phyloP scores from a whole-genome alignment of 2,888 invertebrate species.

The Dendrolimus houi region DNA sequence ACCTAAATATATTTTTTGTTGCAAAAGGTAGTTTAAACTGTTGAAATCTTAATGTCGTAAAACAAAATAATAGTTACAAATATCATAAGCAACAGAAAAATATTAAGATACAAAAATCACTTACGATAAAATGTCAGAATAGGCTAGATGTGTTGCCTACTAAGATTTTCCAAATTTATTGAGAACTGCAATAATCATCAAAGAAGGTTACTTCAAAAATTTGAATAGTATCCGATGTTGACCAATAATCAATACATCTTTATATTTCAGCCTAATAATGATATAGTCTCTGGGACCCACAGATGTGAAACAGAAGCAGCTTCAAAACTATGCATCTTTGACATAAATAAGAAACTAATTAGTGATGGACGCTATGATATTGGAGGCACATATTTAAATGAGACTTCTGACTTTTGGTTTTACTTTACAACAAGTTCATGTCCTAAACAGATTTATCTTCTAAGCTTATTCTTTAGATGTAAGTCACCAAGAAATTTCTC shows the following conservation, averaged over 20 bases:
- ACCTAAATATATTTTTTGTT: too few species aligned
- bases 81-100: too few species aligned
- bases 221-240: too few species aligned
- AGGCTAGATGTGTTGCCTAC: too few species aligned
- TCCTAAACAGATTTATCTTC: slow-evolving; percentile 35
- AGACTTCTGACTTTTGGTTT: slow-evolving; percentile 52
- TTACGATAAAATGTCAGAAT: too few species aligned
- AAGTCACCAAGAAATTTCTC: slow-evolving; percentile 35
- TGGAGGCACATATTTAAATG: slow-evolving; percentile 44
- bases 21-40: too few species aligned
- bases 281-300: slow-evolving; percentile 29
- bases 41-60: too few species aligned
- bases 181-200: too few species aligned
- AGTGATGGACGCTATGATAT: slow-evolving; percentile 37
- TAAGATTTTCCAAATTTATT: too few species aligned
- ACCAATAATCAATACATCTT: slow-evolving; percentile 2
- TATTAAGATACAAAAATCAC: too few species aligned
- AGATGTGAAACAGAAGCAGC: slow-evolving; percentile 39
- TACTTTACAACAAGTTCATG: slow-evolving; percentile 38
- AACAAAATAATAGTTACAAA: too few species aligned
- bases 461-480: slow-evolving; percentile 52
- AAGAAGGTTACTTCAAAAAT: too few species aligned
- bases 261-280: slow-evolving; percentile 26
- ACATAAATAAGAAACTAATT: slow-evolving; percentile 31
- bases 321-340: slow-evolving; percentile 36